phyloP scores from a whole-genome alignment of 2,113 vertebrate species.

The Suricata suricatta region DNA sequence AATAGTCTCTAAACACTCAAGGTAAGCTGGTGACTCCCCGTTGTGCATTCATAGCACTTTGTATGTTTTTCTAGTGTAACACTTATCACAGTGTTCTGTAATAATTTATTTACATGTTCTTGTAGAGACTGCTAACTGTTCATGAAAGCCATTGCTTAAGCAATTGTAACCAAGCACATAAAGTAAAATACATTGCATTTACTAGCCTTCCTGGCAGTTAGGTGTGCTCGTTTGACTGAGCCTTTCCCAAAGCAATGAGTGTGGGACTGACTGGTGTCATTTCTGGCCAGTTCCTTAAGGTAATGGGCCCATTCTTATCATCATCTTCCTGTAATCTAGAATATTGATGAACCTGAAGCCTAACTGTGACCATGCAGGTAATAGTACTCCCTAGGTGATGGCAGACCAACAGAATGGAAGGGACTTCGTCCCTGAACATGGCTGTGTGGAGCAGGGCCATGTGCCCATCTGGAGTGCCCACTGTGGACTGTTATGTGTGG shows the following conservation, averaged over 20 bases:
- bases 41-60: not conserved
- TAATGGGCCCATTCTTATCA: not conserved
- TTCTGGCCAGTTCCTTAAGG: not conserved
- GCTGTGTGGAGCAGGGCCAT: not conserved
- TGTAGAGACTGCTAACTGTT: not conserved
- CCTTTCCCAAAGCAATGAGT: not conserved
- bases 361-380: not conserved
- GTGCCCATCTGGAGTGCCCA: not conserved
- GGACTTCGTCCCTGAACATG: not conserved
- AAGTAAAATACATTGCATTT: not conserved
- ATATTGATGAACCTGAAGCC: not conserved
- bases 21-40: not conserved
- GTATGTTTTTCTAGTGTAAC: not conserved
- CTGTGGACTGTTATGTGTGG: not conserved
- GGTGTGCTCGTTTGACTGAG: not conserved
- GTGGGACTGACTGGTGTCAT: not conserved
- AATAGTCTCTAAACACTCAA: not conserved
- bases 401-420: not conserved
- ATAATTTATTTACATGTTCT: slow-evolving; percentile 40
- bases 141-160: not conserved
- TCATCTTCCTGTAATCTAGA: not conserved
- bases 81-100: slow-evolving; percentile 12
- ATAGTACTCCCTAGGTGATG: not conserved
- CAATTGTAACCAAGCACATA: not conserved
- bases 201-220: not conserved